Conservation (phyloP, 2,888 invertebrate genomes). For the Athalia circularis region DNA sequence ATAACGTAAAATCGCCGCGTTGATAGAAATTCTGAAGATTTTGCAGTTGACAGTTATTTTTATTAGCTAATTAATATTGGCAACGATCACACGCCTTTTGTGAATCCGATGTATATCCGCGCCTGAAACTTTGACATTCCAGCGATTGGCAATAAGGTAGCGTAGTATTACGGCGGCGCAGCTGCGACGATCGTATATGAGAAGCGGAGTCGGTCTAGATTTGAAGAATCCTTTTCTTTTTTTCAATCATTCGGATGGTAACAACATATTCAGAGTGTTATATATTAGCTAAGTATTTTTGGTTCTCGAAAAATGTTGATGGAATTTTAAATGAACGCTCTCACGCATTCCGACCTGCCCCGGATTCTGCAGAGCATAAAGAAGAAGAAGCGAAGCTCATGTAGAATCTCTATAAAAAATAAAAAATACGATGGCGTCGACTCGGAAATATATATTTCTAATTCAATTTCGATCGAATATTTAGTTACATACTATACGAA, state of each 20-base stretch:
- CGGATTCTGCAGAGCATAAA: not conserved
- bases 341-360: slow-evolving; percentile 48
- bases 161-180: not conserved
- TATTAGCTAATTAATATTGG: slow-evolving; percentile 41
- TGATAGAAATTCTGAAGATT: no score
- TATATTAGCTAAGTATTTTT: slow-evolving; percentile 61
- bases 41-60: slow-evolving; percentile 29
- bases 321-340: slow-evolving; percentile 51
- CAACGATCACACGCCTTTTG: not conserved
- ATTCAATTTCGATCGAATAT: no score
- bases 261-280: slow-evolving; percentile 58
- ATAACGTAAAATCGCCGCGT: no score
- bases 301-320: slow-evolving; percentile 53
- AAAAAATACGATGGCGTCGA: no score
- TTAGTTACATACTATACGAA: no score
- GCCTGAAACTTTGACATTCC: slow-evolving; percentile 39
- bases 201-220: slow-evolving; percentile 41
- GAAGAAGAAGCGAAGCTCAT: slow-evolving; percentile 13
- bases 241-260: slow-evolving; percentile 47
- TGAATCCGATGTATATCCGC: slow-evolving; percentile 9
- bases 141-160: not conserved
- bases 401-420: no score
- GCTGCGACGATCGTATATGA: not conserved
- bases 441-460: no score
- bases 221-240: slow-evolving; percentile 51